Base-by-base conservation (phyloP, 2,888 invertebrate genomes). In the Steinernema carpocapsae region DNA sequence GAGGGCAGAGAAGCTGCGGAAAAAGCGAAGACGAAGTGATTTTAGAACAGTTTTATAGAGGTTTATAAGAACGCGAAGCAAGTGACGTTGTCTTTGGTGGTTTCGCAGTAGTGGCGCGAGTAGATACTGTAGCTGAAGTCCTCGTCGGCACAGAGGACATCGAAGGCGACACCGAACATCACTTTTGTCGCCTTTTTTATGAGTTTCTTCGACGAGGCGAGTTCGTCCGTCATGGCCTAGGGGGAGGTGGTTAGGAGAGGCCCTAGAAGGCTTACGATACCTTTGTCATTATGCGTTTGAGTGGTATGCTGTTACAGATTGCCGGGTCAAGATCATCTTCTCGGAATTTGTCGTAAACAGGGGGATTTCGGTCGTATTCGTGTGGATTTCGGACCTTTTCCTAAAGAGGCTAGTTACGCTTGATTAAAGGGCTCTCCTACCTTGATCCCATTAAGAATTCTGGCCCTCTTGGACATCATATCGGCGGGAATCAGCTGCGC, bases 1-100 rank as follows among this genome's bases (percentile, higher is more conserved):
- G 83, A 85, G 37, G 56, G 56, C 3, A 14, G 26, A 7, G 32
- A 7, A 29, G 71, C 2, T 12, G 37, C n/a, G 10, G 29, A 26
- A 43, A 42, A 42, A n/a, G n/a, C 17, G 71, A 71, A 46, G 43
- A 3, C 1, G 71, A 56, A 26, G 22, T 7, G 4, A 26, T 56
- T 7, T 14, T 56, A 26, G 14, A 56, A 56, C 22, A 56, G 56
- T 26, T 26, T 26, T n/a, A 10, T 22, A 10, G 6, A 6, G 4
- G 56, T 14, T 22, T 56, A 56, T 4, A 56, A 26, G 26, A 56
- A 56, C 10, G 56, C 56, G 22, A 56, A 56, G 26, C 56, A 56
- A 12, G 56, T 56, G 6, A 56, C 26, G 26, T 56, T 24, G 2
- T 10, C 56, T 22, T 26, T 14, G 1, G 56, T 56, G n/a, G 56